Base-by-base conservation (phyloP, 2,888 invertebrate species). In the Itoplectis maculator region DNA sequence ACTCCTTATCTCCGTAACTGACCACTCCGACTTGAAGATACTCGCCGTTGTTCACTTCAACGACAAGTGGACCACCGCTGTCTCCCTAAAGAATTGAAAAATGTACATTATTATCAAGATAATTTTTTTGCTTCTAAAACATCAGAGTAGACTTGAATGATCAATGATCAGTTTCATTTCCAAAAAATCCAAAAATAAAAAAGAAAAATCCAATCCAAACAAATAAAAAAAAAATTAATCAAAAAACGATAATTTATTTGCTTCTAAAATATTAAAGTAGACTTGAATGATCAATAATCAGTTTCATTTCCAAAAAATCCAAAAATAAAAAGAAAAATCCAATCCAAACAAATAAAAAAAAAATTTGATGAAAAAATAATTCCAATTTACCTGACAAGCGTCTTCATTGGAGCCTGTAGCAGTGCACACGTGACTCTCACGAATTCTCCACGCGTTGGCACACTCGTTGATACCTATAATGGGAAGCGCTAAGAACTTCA, bases 11-110 rank as follows among this genome's bases (percentile, higher is more conserved):
- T 4, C 89, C 88, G 37, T 86, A 89, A 66, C 89, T 90, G 1
- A 88, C 88, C 4, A 90, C 84, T n/a, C 89, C 89, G 0, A 90
- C 40, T 84, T 90, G 89, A 20, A 88, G 0, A 0, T 81, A 61
- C 11, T 72, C 35, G n/a, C n/a, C n/a, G 0, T 68, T 68, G 5
- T 85, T 61, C 0, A 40, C 0, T 0, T n/a, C 9, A 1, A 87
- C 75, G 0, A 88, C 20, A 4, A 90, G 56, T 35, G 89, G 89
- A 4, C 89, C 88, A 0, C 89, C 89, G 15, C 88, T 89, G 35
- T 90, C 89, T 9, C 88, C 88, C 88, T 89, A 6, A 78, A 15
- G 11, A 37, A 45, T 5, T n/a, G 37, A 11, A 18, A 18, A 42
- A 1, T 2, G 8, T 1, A 45, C 42, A 42, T 65, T 23, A n/a